A percentile compares a stretch with the other conserved stretches of the same genome.
These are phyloP conservation scores for Zaprionus taronus DNA, from an alignment of 1,140 invertebrate species.

Conservation along the genomic window DNA sequence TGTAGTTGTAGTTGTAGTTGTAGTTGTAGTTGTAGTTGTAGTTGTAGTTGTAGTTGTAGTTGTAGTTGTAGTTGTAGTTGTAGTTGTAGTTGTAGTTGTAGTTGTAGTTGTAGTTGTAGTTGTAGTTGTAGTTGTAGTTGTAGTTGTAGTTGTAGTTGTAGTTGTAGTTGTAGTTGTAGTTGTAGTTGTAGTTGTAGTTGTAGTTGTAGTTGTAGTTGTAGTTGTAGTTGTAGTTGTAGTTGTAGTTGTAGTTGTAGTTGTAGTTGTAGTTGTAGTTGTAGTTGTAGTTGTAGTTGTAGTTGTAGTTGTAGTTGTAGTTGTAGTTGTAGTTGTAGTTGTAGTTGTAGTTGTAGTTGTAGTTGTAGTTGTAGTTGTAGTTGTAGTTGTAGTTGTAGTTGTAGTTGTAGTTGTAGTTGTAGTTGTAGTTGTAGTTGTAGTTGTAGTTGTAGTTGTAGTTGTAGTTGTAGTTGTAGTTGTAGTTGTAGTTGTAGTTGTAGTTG, in stretches of 20 bases:
- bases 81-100: neutral
- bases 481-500: neutral
- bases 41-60: constrained; percentile 1
- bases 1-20: neutral
- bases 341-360: neutral
- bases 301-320: neutral
- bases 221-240: constrained; percentile 1
- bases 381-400: constrained; percentile 1
- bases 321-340: constrained; percentile 1
- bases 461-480: neutral
- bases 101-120: constrained; percentile 1
- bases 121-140: neutral
- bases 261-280: neutral
- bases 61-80: neutral
- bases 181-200: neutral
- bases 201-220: constrained; percentile 1
- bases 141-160: constrained; percentile 1
- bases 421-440: neutral
- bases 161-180: neutral
- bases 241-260: neutral
- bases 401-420: constrained; percentile 1
- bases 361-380: neutral
- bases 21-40: constrained; percentile 1
- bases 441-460: neutral
- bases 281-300: constrained; percentile 1